These are phyloP conservation scores for Lordiphosa stackelbergi DNA, from an alignment of 1,140 invertebrate species.

Conservation along the genomic window DNA sequence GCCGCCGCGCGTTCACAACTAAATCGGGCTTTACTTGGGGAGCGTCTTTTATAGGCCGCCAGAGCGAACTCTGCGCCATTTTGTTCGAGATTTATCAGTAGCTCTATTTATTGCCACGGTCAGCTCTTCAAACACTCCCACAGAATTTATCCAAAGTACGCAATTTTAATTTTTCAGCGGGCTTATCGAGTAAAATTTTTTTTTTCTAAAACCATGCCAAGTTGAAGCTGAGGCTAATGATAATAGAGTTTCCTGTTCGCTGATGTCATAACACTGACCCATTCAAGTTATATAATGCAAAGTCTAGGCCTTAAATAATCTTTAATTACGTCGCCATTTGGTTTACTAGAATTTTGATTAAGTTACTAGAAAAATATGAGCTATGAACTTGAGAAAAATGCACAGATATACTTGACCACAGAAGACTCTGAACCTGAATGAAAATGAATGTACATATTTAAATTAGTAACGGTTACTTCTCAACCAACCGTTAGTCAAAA, in stretches of 20 bases:
- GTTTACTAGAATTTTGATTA: constrained; percentile 35
- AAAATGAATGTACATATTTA: background rate
- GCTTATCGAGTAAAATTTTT: constrained; percentile 37
- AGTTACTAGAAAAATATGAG: constrained; percentile 7
- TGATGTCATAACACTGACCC: constrained; percentile 38
- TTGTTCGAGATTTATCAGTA: constrained; percentile 35
- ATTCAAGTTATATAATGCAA: constrained; percentile 20
- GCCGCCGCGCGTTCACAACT: constrained; percentile 46
- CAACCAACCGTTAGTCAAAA: background rate
- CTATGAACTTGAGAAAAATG: constrained; percentile 27
- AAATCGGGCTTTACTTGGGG: constrained; percentile 8
- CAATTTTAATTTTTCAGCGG: constrained; percentile 19
- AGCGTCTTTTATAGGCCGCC: constrained; percentile 50
- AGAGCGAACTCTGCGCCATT: constrained; percentile 22
- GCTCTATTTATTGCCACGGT: constrained; percentile 13
- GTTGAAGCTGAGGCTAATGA: constrained; percentile 34
- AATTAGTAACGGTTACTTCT: constrained; percentile 22
- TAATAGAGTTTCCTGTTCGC: constrained; percentile 26
- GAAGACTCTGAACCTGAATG: background rate
- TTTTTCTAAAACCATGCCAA: constrained; percentile 48
- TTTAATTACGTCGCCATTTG: constrained; percentile 32
- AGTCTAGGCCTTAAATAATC: constrained; percentile 8
- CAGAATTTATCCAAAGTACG: constrained; percentile 25
- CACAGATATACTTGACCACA: too few species aligned
- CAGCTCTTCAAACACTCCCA: constrained; percentile 8